Evolutionary conservation across 1,140 invertebrate genomes (phyloP), one percentile per base, ranked within the genome.

Genomic region (Hormaphis cornu): DNA sequence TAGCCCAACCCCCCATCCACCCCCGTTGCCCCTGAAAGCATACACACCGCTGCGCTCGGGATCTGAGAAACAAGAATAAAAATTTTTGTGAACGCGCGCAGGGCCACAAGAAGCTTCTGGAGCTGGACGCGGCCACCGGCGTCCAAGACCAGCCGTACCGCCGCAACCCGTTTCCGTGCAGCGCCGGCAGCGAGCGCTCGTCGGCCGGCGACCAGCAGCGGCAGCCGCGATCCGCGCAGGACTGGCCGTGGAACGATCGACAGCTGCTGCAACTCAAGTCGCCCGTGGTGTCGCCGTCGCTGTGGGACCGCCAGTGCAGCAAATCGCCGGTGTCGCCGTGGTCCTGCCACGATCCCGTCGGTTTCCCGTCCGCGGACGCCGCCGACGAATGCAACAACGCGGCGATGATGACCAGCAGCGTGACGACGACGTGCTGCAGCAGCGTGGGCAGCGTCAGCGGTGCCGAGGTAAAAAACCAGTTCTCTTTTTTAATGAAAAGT

Each of bases 221-320:
- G 30, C 9, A 4, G 16, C n/a, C 53, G 5, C 35, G 16, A 22
- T 56, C 54, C n/a, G n/a, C n/a, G 14, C 10, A 22, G 33, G 54
- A 56, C 16, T 56, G 54, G 54, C 30, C 54, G 20, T 56, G 54
- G 54, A 33, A 56, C 14, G n/a, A n/a, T n/a, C n/a, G n/a, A n/a
- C n/a, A n/a, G n/a, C n/a, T n/a, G n/a, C 54, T 16, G 0, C 54
- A 22, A 1, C 1, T 35, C 6, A 35, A 56, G 10, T 56, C 54
- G 7, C 26, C 50, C 16, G 3, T 30, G 26, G 26, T 14, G 54
- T 56, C 54, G 12, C n/a, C 33, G 54, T 24, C 12, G 20, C 37
- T 33, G 54, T 56, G 53, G 53, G 53, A 56, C 10, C 4, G 14
- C 2, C 53, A 12, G 40, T 42, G 14, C 8, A n/a, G n/a, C n/a